Evolutionary conservation across 2,113 vertebrate genomes (phyloP).

Genomic region (Hymenochirus boettgeri): DNA sequence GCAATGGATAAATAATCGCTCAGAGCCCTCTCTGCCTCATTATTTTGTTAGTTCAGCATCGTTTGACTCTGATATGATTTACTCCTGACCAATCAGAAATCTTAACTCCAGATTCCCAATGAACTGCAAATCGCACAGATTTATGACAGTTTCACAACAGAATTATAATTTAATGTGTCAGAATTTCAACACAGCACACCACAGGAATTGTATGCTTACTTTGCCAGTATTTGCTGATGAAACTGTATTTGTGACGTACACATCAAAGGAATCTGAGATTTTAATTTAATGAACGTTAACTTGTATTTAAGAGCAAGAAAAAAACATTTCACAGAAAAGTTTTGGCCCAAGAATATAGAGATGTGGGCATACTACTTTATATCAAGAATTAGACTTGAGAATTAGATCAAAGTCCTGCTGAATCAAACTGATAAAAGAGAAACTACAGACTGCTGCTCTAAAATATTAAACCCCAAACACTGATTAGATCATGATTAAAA

Average conservation of each 20-base stretch:
- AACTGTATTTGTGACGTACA: slow-evolving; percentile 34
- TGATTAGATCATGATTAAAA: no score
- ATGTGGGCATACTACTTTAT: no score
- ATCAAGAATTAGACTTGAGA: no score
- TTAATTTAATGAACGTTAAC: no score
- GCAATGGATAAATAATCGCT: slow-evolving; percentile 29
- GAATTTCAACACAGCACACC: slow-evolving; percentile 17
- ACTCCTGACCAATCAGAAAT: slow-evolving; percentile 21
- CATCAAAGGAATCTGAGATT: background rate
- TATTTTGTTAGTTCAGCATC: background rate
- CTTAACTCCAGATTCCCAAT: slow-evolving; percentile 19
- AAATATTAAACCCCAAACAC: no score
- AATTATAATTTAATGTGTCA: slow-evolving; percentile 24
- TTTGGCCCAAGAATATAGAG: no score
- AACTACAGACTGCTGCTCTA: no score
- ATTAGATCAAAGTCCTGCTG: no score
- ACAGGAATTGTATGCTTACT: background rate
- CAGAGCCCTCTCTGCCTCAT: slow-evolving; percentile 23
- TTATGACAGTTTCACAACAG: slow-evolving; percentile 32
- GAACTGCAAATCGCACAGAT: slow-evolving; percentile 43
- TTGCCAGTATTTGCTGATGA: background rate
- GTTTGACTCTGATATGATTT: slow-evolving; percentile 42
- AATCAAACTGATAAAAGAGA: no score
- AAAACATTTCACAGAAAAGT: no score
- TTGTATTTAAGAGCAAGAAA: no score